Evolutionary conservation across 1,140 invertebrate species (phyloP), one percentile per base, ranked within the genome.

Genomic region (Zaprionus camerounensis): DNA sequence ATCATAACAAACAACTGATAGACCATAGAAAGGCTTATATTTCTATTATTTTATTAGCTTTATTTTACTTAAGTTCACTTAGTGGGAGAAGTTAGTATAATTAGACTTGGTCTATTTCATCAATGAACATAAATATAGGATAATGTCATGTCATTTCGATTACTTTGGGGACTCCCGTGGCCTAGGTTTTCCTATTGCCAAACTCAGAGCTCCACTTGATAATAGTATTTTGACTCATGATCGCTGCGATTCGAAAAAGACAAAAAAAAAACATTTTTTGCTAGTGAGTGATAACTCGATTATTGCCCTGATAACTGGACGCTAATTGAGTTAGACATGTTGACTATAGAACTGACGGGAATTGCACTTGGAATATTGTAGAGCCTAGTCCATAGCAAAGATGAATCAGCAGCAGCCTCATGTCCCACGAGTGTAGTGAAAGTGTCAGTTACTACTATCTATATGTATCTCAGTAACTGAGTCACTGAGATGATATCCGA

Each of bases 91-190:
- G 3, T 51, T 51, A 11, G 20, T 24, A 22, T 5, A 24, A 24
- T 12, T 24, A 20, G 12, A 51, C 20, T 24, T 51, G 46, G 5
- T 20, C 2, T 38, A 59, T 53, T 44, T 63, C 67, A n/a, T 44
- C 28, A 58, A 53, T 72, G 31, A 41, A 20, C n/a, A 38, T 62
- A 61, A 62, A 13, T 22, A 31, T 68, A 58, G 20, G 51, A 65
- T 63, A 67, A 26, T 38, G 26, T 66, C 74, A 65, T 66, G 63
- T 71, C 67, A 67, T 31, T 5, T 53, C 28, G 72, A 80, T 83
- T 74, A 57, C 41, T 9, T 15, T 34, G 74, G 83, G 83, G 81
- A 88, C 67, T 84, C 78, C 87, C 83, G 38, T 34, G n/a, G 46
- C 26, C 53, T 28, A 17, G 58, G 55, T 74, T 73, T 53, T 63